Base-by-base conservation (phyloP, 2,888 invertebrate genomes). In the Chrysolina haemoptera region DNA sequence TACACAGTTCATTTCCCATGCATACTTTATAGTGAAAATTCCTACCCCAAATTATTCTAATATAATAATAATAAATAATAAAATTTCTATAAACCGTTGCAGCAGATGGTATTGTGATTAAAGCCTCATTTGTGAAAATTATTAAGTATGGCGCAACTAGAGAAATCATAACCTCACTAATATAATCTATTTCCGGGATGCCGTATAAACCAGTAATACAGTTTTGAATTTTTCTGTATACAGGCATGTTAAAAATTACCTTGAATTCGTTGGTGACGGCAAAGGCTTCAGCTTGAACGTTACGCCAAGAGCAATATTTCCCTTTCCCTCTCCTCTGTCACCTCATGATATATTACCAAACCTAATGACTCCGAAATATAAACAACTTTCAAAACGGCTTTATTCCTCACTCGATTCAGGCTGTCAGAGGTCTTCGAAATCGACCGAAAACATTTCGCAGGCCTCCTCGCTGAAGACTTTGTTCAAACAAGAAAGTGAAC, bases 401-500 rank as follows among this genome's bases (percentile, higher is more conserved):
- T 84, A 82, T 48, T 80, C 79, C 46, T 79, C 81, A 14, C 80
- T 84, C 59, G 83, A 83, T 73, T 74, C 81, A 50, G 72, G 79
- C 16, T 62, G 70, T 40, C 71, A 81, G 64, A 73, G 78, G 68
- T 68, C 82, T 0, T 76, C 82, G 9, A 68, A 75, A 62, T 83
- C 84, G 18, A 84, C 82, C 68, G 78, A 81, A 62, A 74, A 75
- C 12, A 53, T 73, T 14, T 76, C 79, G 11, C 74, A 79, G 55
- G 63, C 71, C 35, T 41, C 53, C 1, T 85, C 85, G 4, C 78
- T 88, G 68, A 85, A 85, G 79, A 84, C 80, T 0, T 75, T 90
- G 64, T 84, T 92, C 63, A 88, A 89, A 62, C 90, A 92, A 77
- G 92, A 94, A 88, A 90, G 92, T 84, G 89, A 90, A 86, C 87